These are phyloP conservation scores for Dunckerocampus dactyliophorus DNA, from an alignment of 2,113 vertebrate genomes.

Conservation along the genomic window DNA sequence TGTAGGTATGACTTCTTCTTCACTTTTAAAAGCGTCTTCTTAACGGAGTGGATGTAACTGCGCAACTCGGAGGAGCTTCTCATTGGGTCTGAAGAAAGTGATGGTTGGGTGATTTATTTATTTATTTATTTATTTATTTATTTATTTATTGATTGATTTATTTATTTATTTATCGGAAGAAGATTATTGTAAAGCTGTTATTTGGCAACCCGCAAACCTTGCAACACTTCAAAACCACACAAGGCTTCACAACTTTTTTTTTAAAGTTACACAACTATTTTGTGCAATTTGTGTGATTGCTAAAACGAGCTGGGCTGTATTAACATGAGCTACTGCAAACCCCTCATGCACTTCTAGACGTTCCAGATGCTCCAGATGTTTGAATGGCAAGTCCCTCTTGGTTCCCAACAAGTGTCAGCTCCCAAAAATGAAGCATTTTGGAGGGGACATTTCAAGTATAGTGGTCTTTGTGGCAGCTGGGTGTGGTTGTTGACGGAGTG, in stretches of 20 bases:
- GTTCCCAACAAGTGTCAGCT: slow-evolving; percentile 43
- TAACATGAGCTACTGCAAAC: slow-evolving; percentile 48
- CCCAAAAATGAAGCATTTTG: slow-evolving; percentile 31
- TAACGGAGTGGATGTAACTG: slow-evolving; percentile 57
- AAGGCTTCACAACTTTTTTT: slow-evolving; percentile 47
- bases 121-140: background rate
- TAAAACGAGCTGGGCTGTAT: slow-evolving; percentile 41
- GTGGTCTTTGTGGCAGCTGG: slow-evolving; percentile 60
- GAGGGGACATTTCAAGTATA: slow-evolving; percentile 36
- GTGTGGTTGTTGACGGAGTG: slow-evolving; percentile 63
- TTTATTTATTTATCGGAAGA: background rate
- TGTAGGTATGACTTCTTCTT: slow-evolving; percentile 20
- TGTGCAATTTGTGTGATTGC: slow-evolving; percentile 44
- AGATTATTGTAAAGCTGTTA: slow-evolving; percentile 49
- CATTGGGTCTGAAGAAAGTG: slow-evolving; percentile 27
- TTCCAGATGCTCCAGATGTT: slow-evolving; percentile 72
- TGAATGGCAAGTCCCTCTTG: slow-evolving; percentile 49
- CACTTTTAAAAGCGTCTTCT: slow-evolving; percentile 26
- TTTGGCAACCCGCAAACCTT: slow-evolving; percentile 55
- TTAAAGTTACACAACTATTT: slow-evolving; percentile 57
- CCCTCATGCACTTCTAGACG: slow-evolving; percentile 21
- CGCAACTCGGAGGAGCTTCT: slow-evolving; percentile 56
- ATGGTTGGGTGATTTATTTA: slow-evolving; percentile 27
- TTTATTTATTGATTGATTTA: slow-evolving; percentile 11
- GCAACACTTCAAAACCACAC: slow-evolving; percentile 55